phyloP scores from a whole-genome alignment of 2,888 invertebrate species.

The Lasioglossum figueresi region DNA sequence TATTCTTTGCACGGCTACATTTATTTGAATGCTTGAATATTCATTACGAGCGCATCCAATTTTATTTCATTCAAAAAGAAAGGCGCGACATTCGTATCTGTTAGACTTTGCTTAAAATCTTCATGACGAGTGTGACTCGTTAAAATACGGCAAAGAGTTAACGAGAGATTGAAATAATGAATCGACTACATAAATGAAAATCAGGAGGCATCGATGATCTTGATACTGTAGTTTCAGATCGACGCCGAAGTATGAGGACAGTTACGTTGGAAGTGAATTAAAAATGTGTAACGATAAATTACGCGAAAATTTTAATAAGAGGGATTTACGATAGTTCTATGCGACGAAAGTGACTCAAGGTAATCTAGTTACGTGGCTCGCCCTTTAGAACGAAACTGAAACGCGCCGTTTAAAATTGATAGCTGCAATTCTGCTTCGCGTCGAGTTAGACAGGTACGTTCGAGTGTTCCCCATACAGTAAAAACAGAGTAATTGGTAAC shows the following conservation, averaged over 20 bases:
- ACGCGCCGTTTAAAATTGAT: background rate
- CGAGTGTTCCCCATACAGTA: background rate
- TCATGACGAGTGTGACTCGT: too few relatives aligned
- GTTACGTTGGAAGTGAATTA: background rate
- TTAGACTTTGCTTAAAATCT: too few relatives aligned
- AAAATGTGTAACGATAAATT: background rate
- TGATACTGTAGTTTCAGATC: background rate
- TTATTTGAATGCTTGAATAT: too few relatives aligned
- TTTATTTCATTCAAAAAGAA: too few relatives aligned
- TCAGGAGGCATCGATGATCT: background rate
- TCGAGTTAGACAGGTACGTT: background rate
- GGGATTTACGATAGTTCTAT: background rate
- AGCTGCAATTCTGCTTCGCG: background rate
- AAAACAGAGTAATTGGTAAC: constrained; percentile 12
- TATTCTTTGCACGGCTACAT: too few relatives aligned
- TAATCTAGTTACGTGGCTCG: background rate
- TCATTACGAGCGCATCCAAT: too few relatives aligned
- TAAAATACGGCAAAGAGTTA: too few relatives aligned
- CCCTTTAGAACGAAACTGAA: background rate
- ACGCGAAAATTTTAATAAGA: background rate
- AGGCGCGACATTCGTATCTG: too few relatives aligned
- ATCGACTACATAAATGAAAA: background rate
- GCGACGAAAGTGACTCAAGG: background rate
- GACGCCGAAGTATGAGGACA: background rate
- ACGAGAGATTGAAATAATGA: background rate